Conservation (phyloP, 1,140 invertebrate genomes). For the Platorchestia sp. region DNA sequence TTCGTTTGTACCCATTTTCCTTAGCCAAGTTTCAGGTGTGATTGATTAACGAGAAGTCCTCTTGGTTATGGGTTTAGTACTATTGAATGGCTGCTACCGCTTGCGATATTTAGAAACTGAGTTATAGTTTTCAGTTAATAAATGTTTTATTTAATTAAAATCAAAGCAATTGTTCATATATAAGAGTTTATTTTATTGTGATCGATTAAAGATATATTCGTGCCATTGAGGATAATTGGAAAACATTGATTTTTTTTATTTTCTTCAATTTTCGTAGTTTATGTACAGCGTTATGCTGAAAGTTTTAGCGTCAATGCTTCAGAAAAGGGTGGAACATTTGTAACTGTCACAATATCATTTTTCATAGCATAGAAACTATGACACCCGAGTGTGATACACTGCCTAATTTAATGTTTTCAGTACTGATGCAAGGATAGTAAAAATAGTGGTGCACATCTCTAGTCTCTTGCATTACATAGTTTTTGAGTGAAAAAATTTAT, state of each 20-base stretch:
- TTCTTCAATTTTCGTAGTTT: background rate
- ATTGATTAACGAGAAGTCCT: background rate
- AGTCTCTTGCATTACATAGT: background rate
- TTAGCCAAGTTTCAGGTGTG: background rate
- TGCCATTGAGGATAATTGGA: background rate
- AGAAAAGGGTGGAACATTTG: background rate
- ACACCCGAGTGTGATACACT: too few relatives aligned
- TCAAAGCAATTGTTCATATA: background rate
- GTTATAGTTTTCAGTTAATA: background rate
- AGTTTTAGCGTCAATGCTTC: background rate
- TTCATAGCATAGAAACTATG: too few relatives aligned
- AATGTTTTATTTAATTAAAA: slow-evolving; percentile 22
- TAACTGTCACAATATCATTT: too few relatives aligned
- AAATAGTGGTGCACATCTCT: background rate
- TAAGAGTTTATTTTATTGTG: background rate
- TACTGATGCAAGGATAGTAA: background rate
- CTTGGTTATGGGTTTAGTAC: background rate
- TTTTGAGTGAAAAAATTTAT: background rate
- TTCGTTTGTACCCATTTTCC: background rate
- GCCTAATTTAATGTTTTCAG: too few relatives aligned
- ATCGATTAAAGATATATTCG: background rate
- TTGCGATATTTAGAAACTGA: background rate
- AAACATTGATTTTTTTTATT: background rate
- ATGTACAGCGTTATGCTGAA: too few relatives aligned
- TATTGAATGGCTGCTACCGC: background rate